phyloP scores from a whole-genome alignment of 92 coral and sea anemone species.

The Porites rus region DNA sequence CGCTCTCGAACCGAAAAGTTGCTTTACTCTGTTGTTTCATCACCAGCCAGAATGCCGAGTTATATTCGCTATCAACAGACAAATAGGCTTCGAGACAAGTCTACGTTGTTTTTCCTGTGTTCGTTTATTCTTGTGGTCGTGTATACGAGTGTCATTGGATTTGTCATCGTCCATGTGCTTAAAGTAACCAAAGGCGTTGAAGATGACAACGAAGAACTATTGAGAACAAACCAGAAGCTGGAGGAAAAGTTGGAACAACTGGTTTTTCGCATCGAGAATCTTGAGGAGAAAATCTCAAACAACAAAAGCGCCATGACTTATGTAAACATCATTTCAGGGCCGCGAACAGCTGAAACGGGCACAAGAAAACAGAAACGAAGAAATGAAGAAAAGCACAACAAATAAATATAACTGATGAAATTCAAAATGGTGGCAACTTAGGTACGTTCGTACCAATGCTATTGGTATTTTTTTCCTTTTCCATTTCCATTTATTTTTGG shows the following conservation, averaged over 20 bases:
- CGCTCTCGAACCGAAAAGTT: neutral
- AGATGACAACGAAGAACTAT: conserved; percentile 27
- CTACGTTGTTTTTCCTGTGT: conserved; percentile 45
- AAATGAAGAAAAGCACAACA: neutral
- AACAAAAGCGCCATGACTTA: conserved; percentile 18
- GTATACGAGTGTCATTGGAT: conserved; percentile 46
- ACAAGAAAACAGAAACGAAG: conserved; percentile 16
- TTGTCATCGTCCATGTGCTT: conserved; percentile 48
- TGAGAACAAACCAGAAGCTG: conserved; percentile 30
- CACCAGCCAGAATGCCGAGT: conserved; percentile 7
- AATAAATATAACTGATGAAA: neutral
- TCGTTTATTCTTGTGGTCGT: conserved; percentile 47
- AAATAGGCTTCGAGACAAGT: conserved; percentile 47
- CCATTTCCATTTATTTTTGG: neutral
- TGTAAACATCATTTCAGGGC: conserved; percentile 21
- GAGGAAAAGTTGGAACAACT: conserved; percentile 38
- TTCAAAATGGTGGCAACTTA: neutral
- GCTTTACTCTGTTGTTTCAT: neutral
- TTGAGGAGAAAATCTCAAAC: conserved; percentile 1
- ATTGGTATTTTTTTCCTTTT: neutral
- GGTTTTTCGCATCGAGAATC: conserved; percentile 20
- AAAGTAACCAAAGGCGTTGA: conserved; percentile 34
- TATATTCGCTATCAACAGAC: conserved; percentile 41
- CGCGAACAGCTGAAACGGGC: conserved; percentile 29
- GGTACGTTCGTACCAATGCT: conserved; percentile 1